Evolutionary conservation across 2,113 vertebrate genomes (phyloP), one percentile per base, ranked within the genome.

Genomic region (Corythornis vintsioides): DNA sequence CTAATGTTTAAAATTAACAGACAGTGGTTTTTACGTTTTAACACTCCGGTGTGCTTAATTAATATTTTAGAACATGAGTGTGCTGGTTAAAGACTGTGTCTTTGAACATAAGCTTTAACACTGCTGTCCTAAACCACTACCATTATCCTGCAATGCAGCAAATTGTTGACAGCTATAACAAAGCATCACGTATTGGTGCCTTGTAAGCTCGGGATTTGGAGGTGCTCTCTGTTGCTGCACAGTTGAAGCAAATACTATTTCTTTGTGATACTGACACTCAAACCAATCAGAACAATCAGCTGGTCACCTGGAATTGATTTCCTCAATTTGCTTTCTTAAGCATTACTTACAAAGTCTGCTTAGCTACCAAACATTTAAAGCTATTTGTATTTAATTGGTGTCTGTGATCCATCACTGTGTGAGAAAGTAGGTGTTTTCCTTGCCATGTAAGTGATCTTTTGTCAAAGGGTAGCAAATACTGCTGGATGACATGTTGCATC

Each of bases 161-260:
- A 93, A 92, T 55, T 88, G 72, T 95, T 96, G 96, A 92, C 83
- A 83, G 79, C 75, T 95, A 87, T 95, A 96, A 97, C 95, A 94
- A 94, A 97, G 90, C 83, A 74, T 69, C 63, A 55, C 79, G 83
- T 80, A 73, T 71, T 94, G 77, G 83, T 86, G 91, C 88, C 66
- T 78, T 33, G 71, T 72, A 66, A 96, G 89, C 83, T 26, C 8
- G 8, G n/a, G 53, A 91, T 93, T 82, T 66, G 88, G 91, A 95
- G 90, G 61, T 80, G n/a, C 24, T 86, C 42, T 90, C 35, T 83
- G 26, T 38, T 76, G 50, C 77, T 35, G 35, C 21, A 83, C 15
- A 94, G 69, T 26, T 8, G 4, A 88, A 50, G 40, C n/a, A 89
- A 93, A 85, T 64, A 17, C 13, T 85, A 45, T 87, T 91, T 87